Conservation (phyloP, 2,888 invertebrate genomes). For the Caradrina clavipalpis region DNA sequence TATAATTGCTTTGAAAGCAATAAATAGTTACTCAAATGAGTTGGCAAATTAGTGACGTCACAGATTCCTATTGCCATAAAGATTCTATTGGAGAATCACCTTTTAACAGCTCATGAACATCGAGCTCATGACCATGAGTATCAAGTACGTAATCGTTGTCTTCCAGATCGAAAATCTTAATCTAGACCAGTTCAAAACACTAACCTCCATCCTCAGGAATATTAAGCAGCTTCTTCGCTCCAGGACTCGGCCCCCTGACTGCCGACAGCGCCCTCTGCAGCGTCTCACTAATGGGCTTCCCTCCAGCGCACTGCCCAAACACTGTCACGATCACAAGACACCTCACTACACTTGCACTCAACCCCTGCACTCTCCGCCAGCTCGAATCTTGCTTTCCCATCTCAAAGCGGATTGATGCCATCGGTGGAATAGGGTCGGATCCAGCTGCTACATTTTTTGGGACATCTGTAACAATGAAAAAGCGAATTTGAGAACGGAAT, state of each 20-base stretch:
- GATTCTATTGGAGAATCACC: no score
- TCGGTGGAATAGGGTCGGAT: slow-evolving; percentile 48
- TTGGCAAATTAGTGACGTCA: no score
- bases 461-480: slow-evolving; percentile 72
- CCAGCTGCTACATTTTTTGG: slow-evolving; percentile 71
- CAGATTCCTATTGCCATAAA: no score
- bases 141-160: no score
- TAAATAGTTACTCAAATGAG: no score
- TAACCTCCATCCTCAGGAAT: slow-evolving; percentile 90
- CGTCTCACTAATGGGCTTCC: slow-evolving; percentile 89
- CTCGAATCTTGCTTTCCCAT: slow-evolving; percentile 79
- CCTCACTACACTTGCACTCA: slow-evolving; percentile 74
- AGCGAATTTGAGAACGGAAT: background rate
- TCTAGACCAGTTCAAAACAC: slow-evolving; percentile 39
- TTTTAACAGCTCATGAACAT: no score
- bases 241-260: slow-evolving; percentile 88
- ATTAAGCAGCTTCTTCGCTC: slow-evolving; percentile 89
- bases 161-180: background rate
- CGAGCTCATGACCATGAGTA: no score
- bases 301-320: slow-evolving; percentile 75
- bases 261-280: slow-evolving; percentile 89
- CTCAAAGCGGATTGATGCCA: slow-evolving; percentile 63
- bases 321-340: slow-evolving; percentile 78
- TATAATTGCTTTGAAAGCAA: no score
- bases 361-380: slow-evolving; percentile 75